Evolutionary conservation across 2,113 vertebrate genomes (phyloP).

Genomic region (Marcusenius ussheri): DNA sequence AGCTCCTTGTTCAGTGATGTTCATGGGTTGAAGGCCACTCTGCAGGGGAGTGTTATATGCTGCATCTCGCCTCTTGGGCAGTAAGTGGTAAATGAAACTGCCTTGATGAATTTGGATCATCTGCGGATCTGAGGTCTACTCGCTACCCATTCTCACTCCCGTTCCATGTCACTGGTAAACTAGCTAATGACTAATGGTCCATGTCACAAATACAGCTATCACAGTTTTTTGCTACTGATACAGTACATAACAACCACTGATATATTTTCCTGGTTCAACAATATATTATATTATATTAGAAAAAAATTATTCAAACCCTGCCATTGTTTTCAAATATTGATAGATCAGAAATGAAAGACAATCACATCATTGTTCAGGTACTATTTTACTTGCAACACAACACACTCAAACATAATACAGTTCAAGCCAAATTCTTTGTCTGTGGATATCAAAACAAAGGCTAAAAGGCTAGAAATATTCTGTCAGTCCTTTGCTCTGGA

Average conservation of each 20-base stretch:
- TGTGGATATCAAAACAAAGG: background rate
- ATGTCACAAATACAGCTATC: background rate
- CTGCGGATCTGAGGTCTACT: background rate
- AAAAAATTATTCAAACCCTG: background rate
- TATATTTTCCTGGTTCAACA: background rate
- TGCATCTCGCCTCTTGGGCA: background rate
- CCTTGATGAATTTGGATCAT: constrained; percentile 8
- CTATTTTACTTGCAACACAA: background rate
- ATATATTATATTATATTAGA: background rate
- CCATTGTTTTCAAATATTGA: background rate
- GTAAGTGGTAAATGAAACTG: background rate
- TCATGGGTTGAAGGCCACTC: background rate
- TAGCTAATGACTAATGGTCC: background rate
- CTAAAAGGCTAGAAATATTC: background rate
- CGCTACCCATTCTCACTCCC: background rate
- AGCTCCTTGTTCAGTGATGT: constrained; percentile 4
- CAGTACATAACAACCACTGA: background rate
- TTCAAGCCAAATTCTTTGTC: background rate
- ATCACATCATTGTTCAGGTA: background rate
- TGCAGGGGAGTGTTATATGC: too few species aligned
- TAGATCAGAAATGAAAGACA: background rate
- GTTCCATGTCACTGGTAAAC: background rate
- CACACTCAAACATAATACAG: background rate
- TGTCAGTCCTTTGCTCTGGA: background rate
- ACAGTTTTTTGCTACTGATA: background rate